phyloP scores from a whole-genome alignment of 2,888 invertebrate genomes.

The Sinhomidia bicolor region DNA sequence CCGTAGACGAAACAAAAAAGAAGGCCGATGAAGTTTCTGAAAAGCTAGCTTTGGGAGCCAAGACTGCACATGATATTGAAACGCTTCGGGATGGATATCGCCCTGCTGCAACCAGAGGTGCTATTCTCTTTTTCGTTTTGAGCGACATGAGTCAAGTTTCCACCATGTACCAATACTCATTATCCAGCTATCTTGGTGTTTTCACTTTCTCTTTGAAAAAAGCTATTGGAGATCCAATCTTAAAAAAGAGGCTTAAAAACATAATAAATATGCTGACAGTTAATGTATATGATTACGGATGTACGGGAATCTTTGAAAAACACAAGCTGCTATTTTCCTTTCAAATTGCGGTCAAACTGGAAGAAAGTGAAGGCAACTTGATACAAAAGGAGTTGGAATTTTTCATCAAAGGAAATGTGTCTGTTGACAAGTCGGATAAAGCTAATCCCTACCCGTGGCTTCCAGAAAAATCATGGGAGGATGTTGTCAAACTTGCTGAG shows the following conservation, averaged over 20 bases:
- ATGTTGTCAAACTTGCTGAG: constrained; percentile 87
- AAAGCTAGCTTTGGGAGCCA: constrained; percentile 89
- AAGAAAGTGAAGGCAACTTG: constrained; percentile 87
- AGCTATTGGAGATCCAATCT: constrained; percentile 90
- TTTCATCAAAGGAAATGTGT: constrained; percentile 93
- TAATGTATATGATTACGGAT: constrained; percentile 95
- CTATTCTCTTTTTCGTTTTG: constrained; percentile 94
- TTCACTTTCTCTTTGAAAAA: constrained; percentile 91
- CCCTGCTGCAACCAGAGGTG: constrained; percentile 92
- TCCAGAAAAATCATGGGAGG: constrained; percentile 90
- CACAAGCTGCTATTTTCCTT: constrained; percentile 95
- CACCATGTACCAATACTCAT: constrained; percentile 95
- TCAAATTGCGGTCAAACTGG: constrained; percentile 92
- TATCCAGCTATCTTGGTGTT: constrained; percentile 92
- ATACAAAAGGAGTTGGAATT: constrained; percentile 90
- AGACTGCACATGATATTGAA: constrained; percentile 91
- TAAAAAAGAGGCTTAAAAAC: constrained; percentile 88
- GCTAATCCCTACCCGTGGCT: constrained; percentile 89
- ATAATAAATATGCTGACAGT: constrained; percentile 93
- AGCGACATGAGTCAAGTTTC: constrained; percentile 95
- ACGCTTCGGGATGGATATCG: constrained; percentile 92
- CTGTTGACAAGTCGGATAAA: constrained; percentile 88
- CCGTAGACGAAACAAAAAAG: constrained; percentile 93
- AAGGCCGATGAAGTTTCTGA: constrained; percentile 91
- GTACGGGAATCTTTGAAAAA: constrained; percentile 95